phyloP scores from a whole-genome alignment of 2,797 vertebrate genomes.

The Oreochromis grahami region DNA sequence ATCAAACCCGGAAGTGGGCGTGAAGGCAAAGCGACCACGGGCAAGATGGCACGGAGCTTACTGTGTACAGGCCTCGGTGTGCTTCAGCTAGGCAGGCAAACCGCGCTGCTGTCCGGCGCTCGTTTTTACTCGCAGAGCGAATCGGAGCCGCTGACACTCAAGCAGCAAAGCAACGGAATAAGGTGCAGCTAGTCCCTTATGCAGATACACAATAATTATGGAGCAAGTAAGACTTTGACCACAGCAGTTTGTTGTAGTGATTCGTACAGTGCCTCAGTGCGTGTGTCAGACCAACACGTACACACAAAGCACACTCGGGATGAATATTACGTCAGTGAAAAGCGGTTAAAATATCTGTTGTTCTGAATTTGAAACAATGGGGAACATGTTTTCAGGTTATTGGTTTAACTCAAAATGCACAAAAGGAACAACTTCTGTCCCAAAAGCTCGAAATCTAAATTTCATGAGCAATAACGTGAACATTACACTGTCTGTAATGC shows the following conservation, averaged over 20 bases:
- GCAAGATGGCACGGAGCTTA: slow-evolving; percentile 43
- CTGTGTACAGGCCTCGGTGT: background rate
- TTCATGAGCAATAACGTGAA: background rate
- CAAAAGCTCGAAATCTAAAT: background rate
- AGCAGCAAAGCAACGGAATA: slow-evolving; percentile 62
- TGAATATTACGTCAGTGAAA: background rate
- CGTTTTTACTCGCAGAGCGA: slow-evolving; percentile 39
- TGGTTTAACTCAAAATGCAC: background rate
- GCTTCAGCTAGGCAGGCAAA: slow-evolving; percentile 6
- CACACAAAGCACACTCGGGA: background rate
- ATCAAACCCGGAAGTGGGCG: background rate
- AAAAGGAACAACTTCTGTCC: background rate
- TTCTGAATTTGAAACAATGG: background rate
- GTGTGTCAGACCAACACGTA: background rate
- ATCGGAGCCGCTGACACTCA: slow-evolving; percentile 59
- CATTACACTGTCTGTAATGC: background rate
- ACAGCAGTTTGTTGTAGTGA: fast-evolving
- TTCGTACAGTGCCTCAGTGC: fast-evolving
- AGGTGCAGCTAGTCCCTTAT: slow-evolving; percentile 43
- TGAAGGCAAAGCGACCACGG: background rate
- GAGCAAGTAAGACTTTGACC: background rate
- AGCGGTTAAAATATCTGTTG: background rate
- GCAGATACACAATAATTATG: background rate
- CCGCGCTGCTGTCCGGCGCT: background rate
- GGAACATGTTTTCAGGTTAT: background rate